Percentiles rank a stretch among this genome's conserved stretches.
phyloP scores from a whole-genome alignment of 2,888 invertebrate species.

The Deroplatys truncata region DNA sequence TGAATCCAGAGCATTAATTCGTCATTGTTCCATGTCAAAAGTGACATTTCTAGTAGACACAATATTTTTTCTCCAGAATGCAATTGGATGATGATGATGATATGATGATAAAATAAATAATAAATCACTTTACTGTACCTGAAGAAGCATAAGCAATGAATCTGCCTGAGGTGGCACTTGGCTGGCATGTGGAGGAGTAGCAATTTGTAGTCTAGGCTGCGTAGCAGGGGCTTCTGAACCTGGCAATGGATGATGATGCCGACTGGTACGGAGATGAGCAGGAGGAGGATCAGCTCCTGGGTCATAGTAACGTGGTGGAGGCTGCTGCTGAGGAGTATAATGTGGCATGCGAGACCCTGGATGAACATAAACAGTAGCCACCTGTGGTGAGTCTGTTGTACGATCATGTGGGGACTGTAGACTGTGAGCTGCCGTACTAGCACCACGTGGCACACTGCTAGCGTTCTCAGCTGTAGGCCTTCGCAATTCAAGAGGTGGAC shows the following conservation, averaged over 20 bases:
- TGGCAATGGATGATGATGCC: slow-evolving; percentile 40
- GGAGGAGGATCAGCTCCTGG: slow-evolving; percentile 53
- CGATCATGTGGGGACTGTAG: slow-evolving; percentile 54
- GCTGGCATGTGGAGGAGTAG: slow-evolving; percentile 67
- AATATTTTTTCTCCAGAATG: no score
- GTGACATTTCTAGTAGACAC: no score
- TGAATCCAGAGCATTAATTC: no score
- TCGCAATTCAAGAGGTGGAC: slow-evolving; percentile 68
- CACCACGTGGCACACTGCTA: slow-evolving; percentile 23
- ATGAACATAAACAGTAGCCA: slow-evolving; percentile 62
- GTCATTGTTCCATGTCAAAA: no score
- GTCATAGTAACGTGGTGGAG: slow-evolving; percentile 51
- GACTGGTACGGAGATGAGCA: slow-evolving; percentile 46
- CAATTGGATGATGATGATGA: no score
- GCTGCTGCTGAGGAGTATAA: slow-evolving; percentile 39
- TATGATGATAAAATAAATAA: no score
- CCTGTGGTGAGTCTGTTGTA: slow-evolving; percentile 65
- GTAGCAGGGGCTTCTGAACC: slow-evolving; percentile 34
- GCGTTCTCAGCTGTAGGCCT: slow-evolving; percentile 49
- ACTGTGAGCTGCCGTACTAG: slow-evolving; percentile 40
- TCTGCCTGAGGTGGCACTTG: slow-evolving; percentile 81
- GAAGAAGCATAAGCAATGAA: slow-evolving; percentile 71
- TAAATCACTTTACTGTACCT: slow-evolving; percentile 46
- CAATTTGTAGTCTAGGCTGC: slow-evolving; percentile 47
- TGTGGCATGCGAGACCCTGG: slow-evolving; percentile 48